Evolutionary conservation across 2,888 invertebrate genomes (phyloP), one percentile per base, ranked within the genome.

Genomic region (Diplazon laetatorius): DNA sequence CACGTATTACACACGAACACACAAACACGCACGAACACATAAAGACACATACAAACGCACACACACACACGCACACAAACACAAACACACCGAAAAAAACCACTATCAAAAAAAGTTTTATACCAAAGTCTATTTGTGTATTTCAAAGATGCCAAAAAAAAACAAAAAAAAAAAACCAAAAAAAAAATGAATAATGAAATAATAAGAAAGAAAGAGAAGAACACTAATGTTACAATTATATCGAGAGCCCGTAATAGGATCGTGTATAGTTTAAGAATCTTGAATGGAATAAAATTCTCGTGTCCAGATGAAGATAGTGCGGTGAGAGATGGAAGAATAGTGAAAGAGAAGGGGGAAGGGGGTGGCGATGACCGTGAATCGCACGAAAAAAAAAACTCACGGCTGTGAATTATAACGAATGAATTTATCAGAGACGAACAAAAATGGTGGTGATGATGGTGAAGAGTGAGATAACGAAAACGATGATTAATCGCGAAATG

Each of bases 81-180:
- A 57, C 73, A 74, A 78, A 76, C 72, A 80, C 71, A 72, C 66
- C 76, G 66, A 74, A 90, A 90, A 91, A 91, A 92, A 93, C n/a
- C 92, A 92, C 92, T 92, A 91, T 88, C 90, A 89, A 90, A 89
- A n/a, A n/a, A 89, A 89, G 85, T 90, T 91, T 90, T 89, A 92
- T 92, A 93, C 93, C 93, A 93, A 93, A 93, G 93, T 93, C 93
- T 93, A 93, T 93, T 93, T 93, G 93, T 93, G 93, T 93, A 93
- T 92, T 93, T 93, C 92, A 92, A 92, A 93, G 93, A 93, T 93
- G 93, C 93, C 93, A 93, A 93, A 92, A 92, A 89, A 87, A 87
- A 85, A 66, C 42, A 22, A 57, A 39, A 62, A 88, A 88, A 87
- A 89, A 86, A 57, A 62, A 55, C 55, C 22, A 48, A 55, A 44